These are phyloP conservation scores for Iphiclides podalirius DNA, from an alignment of 2,888 invertebrate species.

Conservation along the genomic window DNA sequence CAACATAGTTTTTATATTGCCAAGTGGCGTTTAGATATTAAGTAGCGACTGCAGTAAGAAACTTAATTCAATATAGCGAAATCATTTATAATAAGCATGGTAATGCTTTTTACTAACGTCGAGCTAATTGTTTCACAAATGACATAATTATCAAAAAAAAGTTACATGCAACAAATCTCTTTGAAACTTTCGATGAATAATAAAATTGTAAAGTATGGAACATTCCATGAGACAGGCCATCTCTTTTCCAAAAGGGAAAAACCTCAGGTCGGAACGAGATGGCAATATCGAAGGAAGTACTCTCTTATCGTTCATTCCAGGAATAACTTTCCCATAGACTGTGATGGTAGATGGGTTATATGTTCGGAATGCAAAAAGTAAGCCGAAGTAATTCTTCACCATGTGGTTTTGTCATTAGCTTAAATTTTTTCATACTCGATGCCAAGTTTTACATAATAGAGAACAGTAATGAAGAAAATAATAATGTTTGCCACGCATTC, in stretches of 20 bases:
- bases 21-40: too few species aligned
- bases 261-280: conserved; percentile 37
- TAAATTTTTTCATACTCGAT: conserved; percentile 1
- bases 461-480: too few species aligned
- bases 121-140: conserved; percentile 30
- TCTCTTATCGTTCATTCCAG: conserved; percentile 72
- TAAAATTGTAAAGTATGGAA: conserved; percentile 59
- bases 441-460: too few species aligned
- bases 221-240: conserved; percentile 50
- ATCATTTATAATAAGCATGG: too few species aligned
- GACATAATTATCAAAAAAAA: conserved; percentile 32
- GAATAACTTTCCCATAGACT: conserved; percentile 73
- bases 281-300: conserved; percentile 49
- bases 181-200: conserved; percentile 63
- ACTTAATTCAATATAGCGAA: too few species aligned
- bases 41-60: too few species aligned
- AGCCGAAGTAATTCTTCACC: conserved; percentile 34
- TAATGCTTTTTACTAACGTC: too few species aligned
- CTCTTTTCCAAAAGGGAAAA: conserved; percentile 34
- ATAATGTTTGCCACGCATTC: too few species aligned
- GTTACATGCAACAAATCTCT: conserved; percentile 17
- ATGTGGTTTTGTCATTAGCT: conserved; percentile 26
- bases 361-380: conserved; percentile 60
- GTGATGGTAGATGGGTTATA: conserved; percentile 41
- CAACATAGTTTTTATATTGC: too few species aligned